These are phyloP conservation scores for Hippocampus mohnikei DNA, from an alignment of 2,113 vertebrate species.

Conservation along the genomic window DNA sequence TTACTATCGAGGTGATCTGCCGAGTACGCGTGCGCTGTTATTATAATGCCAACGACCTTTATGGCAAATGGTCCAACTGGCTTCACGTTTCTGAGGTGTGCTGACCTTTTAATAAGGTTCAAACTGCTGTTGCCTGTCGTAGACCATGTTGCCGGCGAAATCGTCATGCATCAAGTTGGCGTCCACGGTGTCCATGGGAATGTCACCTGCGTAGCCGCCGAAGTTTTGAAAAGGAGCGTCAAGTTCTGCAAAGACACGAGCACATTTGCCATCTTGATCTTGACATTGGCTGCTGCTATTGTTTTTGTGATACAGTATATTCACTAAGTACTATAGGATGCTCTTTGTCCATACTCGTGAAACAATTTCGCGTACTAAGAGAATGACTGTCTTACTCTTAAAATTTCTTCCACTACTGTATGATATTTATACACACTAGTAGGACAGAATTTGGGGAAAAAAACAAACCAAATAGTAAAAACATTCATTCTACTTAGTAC, in stretches of 20 bases:
- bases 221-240: conserved; percentile 40
- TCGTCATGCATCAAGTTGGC: conserved; percentile 53
- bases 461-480: neutral
- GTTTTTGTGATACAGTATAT: neutral
- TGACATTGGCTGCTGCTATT: neutral
- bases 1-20: neutral
- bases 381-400: too few species aligned
- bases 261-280: conserved; percentile 17
- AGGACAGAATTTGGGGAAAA: neutral
- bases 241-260: conserved; percentile 59
- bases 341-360: too few species aligned
- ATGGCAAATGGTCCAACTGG: neutral
- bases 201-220: conserved; percentile 9
- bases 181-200: conserved; percentile 45
- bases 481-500: too few species aligned
- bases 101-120: conserved; percentile 61
- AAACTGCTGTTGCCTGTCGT: conserved; percentile 26
- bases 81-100: neutral
- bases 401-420: too few species aligned
- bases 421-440: too few species aligned
- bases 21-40: neutral
- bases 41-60: neutral
- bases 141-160: conserved; percentile 14
- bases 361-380: too few species aligned
- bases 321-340: too few species aligned